Evolutionary conservation across 35 echinoderm and acorn worm species (phyloP).

Genomic region (Apostichopus parvimensis): DNA sequence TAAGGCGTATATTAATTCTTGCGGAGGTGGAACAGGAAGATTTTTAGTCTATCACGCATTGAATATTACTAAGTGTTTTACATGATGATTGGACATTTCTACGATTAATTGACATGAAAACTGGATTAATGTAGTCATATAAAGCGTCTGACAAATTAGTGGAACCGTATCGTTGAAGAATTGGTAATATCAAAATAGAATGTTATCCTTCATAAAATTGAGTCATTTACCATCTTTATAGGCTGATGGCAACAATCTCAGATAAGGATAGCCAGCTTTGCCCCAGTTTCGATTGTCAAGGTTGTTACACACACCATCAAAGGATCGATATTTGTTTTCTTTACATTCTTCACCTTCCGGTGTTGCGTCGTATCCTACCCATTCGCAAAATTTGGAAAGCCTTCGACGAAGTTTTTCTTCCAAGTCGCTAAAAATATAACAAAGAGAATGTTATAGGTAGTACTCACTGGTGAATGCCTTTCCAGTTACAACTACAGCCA

Average conservation of each 20-base stretch:
- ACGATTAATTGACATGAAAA: no score
- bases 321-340: constrained; percentile 17
- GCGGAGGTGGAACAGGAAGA: no score
- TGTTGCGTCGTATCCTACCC: neutral
- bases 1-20: no score
- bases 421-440: neutral
- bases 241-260: constrained; percentile 34
- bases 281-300: constrained; percentile 70
- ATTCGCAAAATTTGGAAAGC: neutral
- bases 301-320: constrained; percentile 79
- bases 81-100: no score
- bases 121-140: no score
- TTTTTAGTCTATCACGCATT: no score
- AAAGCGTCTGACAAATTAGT: no score
- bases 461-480: neutral
- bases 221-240: constrained; percentile 69
- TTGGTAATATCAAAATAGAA: no score
- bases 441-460: neutral
- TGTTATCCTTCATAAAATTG: neutral
- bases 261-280: constrained; percentile 57
- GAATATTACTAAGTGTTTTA: no score
- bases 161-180: no score
- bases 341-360: neutral
- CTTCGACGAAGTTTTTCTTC: neutral
- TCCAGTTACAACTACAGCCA: neutral